Evolutionary conservation across 1,140 invertebrate genomes (phyloP).

Genomic region (Calephelis nemesis): DNA sequence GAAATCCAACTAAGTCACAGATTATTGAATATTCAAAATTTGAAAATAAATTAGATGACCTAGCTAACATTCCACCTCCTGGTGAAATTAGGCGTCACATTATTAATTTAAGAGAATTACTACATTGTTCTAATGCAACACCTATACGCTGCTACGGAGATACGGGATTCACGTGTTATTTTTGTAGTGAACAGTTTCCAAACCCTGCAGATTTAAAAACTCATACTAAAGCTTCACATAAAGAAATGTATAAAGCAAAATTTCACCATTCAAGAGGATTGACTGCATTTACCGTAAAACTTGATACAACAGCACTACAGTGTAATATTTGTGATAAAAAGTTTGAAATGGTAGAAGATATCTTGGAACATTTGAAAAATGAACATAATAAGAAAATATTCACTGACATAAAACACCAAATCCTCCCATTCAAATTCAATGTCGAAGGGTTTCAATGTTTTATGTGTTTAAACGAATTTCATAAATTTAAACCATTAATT

Average conservation of each 20-base stretch:
- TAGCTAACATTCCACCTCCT: not conserved
- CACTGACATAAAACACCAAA: constrained; percentile 36
- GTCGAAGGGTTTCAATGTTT: constrained; percentile 32
- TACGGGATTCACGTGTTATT: constrained; percentile 42
- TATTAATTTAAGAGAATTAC: constrained; percentile 40
- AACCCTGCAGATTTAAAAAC: constrained; percentile 39
- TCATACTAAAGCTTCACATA: constrained; percentile 39
- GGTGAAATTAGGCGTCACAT: constrained; percentile 37
- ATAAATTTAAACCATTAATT: constrained; percentile 35
- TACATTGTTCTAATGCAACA: constrained; percentile 37
- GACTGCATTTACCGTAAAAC: constrained; percentile 36
- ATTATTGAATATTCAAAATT: not conserved
- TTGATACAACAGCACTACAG: constrained; percentile 41
- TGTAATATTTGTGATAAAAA: constrained; percentile 35
- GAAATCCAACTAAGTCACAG: not conserved
- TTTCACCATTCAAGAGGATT: constrained; percentile 32
- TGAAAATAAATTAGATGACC: not conserved
- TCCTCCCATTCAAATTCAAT: constrained; percentile 45
- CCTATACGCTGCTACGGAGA: constrained; percentile 37
- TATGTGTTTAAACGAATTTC: constrained; percentile 37
- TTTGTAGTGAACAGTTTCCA: constrained; percentile 33
- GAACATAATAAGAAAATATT: constrained; percentile 35
- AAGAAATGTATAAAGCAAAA: constrained; percentile 38
- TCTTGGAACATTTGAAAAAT: constrained; percentile 36
- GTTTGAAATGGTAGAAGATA: constrained; percentile 33